Evolutionary conservation across 2,797 vertebrate species (phyloP), one percentile per base, ranked within the genome.

Genomic region (Hippoglossus hippoglossus): DNA sequence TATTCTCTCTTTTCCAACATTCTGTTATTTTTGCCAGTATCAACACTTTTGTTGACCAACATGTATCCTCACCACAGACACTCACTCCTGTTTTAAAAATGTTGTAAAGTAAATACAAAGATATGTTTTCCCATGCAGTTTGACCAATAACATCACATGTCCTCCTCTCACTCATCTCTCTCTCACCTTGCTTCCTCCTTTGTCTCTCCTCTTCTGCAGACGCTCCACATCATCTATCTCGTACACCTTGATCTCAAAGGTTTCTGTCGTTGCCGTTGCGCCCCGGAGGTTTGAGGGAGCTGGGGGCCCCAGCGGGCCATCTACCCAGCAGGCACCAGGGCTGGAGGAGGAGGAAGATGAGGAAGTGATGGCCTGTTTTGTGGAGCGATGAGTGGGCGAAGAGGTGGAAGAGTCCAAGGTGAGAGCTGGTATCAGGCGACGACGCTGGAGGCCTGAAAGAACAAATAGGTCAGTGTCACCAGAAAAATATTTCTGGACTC

Each of bases 211-310:
- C 80, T 96, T 94, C 89, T 99, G 97, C 56, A 99, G 95, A 55
- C 97, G 95, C 72, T 99, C 97, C 5, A 99, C 97, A 0, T 99
- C 97, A 11, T 99, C 98, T 2, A 99, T 99, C 84, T 99, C 97
- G n/a, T 99, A 99, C 69, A 99, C 98, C 82, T 99, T 99, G 84
- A 99, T 99, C 94, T 99, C 98, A n/a, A 99, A 99, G 63, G 97
- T 96, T 73, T 99, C 98, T 16, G 87, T 63, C 1, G 85, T 63
- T 10, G 79, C 62, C 0, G 94, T 87, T 0, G 95, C 79, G 0
- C 93, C 94, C 4, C 94, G 72, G 91, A 94, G 91, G 92, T 95
- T 86, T 6, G 87, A 67, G 7, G 91, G 57, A 8, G 78, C 75
- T 0, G 92, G 91, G 11, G 95, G 96, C 46, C 97, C 89, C 59